These are phyloP conservation scores for Misgurnus mizolepis DNA, from an alignment of 2,113 vertebrate species.

Conservation along the genomic window DNA sequence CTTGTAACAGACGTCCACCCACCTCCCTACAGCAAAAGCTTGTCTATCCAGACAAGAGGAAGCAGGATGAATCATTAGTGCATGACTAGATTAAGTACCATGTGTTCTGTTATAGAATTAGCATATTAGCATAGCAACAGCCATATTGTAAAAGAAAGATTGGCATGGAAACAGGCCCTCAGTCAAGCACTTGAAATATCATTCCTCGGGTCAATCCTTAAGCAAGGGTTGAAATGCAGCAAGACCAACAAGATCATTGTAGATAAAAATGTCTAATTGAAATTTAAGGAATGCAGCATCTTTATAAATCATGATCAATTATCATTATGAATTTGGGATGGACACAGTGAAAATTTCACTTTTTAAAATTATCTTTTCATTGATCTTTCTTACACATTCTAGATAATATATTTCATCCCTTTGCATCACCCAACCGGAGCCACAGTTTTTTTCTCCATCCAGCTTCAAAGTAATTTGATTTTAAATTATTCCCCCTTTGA, in stretches of 20 bases:
- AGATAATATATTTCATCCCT: slow-evolving; percentile 54
- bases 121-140: slow-evolving; percentile 1
- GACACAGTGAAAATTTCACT: slow-evolving; percentile 22
- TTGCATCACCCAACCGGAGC: slow-evolving; percentile 57
- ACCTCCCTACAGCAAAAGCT: not conserved
- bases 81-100: not conserved
- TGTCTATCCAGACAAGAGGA: slow-evolving; percentile 6
- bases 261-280: slow-evolving; percentile 11
- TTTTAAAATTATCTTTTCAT: slow-evolving; percentile 40
- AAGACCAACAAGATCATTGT: not conserved
- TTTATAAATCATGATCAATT: slow-evolving; percentile 36
- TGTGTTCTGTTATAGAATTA: not conserved
- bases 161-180: too few species aligned
- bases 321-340: slow-evolving; percentile 40
- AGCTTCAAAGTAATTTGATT: slow-evolving; percentile 42
- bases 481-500: slow-evolving; percentile 46
- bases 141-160: not conserved
- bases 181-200: not conserved
- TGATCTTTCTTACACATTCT: slow-evolving; percentile 45
- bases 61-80: slow-evolving; percentile 41
- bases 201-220: not conserved
- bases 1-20: not conserved
- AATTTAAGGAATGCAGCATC: slow-evolving; percentile 27
- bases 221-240: not conserved
- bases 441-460: not conserved